Evolutionary conservation across 1,140 invertebrate species (phyloP).

Genomic region (Drosophila lacteicornis): DNA sequence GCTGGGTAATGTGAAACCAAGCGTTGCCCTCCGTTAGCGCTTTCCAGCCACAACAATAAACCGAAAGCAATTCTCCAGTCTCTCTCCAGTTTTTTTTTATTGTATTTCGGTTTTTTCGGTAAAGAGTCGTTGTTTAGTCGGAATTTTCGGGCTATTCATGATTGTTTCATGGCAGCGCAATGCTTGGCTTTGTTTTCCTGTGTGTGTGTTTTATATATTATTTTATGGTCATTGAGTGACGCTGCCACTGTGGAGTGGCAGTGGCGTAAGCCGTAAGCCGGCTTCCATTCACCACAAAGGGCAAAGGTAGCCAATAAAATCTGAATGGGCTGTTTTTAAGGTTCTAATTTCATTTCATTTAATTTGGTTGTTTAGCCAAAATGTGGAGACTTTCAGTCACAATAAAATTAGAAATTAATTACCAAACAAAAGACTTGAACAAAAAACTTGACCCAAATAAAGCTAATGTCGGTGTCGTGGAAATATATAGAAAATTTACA

Average conservation of each 20-base stretch:
- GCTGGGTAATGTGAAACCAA: conserved; percentile 79
- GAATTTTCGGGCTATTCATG: conserved; percentile 63
- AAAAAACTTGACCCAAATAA: conserved; percentile 40
- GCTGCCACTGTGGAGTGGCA: conserved; percentile 35
- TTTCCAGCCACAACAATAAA: conserved; percentile 52
- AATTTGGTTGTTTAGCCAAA: conserved; percentile 12
- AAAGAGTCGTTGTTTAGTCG: conserved; percentile 68
- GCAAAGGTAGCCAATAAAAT: conserved; percentile 38
- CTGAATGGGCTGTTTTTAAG: conserved; percentile 1
- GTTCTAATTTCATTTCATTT: conserved; percentile 21
- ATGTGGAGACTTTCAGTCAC: conserved; percentile 8
- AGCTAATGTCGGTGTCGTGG: neutral
- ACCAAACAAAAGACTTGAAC: conserved; percentile 49
- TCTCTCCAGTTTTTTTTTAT: conserved; percentile 32
- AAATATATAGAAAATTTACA: neutral
- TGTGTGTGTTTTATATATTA: conserved; percentile 42
- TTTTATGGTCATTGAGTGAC: conserved; percentile 52
- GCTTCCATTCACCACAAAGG: conserved; percentile 16
- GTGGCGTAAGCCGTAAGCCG: conserved; percentile 39
- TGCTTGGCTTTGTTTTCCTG: conserved; percentile 29
- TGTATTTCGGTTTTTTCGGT: conserved; percentile 45
- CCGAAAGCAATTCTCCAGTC: conserved; percentile 51
- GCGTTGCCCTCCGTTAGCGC: conserved; percentile 57
- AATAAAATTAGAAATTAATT: conserved; percentile 12
- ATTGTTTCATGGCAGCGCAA: conserved; percentile 50